Percentiles rank a stretch among this genome's conserved stretches.
Conservation (phyloP, 1,140 invertebrate species). For the Achatina immaculata region DNA sequence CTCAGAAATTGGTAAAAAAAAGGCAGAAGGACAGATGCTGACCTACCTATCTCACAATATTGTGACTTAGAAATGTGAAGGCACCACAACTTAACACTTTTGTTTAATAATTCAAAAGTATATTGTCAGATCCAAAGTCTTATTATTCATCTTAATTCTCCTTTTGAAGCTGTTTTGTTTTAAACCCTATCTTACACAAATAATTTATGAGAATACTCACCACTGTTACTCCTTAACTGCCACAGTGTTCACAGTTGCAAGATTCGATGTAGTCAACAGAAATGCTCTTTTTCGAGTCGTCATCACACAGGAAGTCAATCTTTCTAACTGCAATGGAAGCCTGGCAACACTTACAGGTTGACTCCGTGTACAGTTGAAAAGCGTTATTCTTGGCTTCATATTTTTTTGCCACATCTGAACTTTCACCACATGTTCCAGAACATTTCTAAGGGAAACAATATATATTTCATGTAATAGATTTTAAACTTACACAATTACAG, state of each 20-base stretch:
- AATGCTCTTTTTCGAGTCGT: neutral
- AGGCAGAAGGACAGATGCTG: too few relatives aligned
- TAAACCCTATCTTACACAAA: neutral
- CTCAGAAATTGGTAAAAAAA: too few relatives aligned
- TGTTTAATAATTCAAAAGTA: neutral
- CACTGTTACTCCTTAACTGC: neutral
- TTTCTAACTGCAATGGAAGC: neutral
- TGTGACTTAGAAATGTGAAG: too few relatives aligned
- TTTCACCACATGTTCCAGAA: neutral
- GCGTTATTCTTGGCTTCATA: neutral
- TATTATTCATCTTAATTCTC: neutral
- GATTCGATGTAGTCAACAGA: neutral
- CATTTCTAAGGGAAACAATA: neutral
- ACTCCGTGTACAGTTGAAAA: neutral
- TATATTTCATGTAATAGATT: neutral
- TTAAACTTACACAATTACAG: neutral
- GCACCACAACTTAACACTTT: too few relatives aligned
- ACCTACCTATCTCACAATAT: too few relatives aligned
- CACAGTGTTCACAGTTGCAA: slow-evolving; percentile 2
- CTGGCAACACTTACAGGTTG: neutral
- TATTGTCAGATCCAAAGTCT: neutral
- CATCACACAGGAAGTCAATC: neutral
- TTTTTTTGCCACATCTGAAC: neutral
- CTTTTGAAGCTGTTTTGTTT: neutral
- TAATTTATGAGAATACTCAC: neutral